Evolutionary conservation across 2,888 invertebrate species (phyloP).

Genomic region (Euplexia lucipara): DNA sequence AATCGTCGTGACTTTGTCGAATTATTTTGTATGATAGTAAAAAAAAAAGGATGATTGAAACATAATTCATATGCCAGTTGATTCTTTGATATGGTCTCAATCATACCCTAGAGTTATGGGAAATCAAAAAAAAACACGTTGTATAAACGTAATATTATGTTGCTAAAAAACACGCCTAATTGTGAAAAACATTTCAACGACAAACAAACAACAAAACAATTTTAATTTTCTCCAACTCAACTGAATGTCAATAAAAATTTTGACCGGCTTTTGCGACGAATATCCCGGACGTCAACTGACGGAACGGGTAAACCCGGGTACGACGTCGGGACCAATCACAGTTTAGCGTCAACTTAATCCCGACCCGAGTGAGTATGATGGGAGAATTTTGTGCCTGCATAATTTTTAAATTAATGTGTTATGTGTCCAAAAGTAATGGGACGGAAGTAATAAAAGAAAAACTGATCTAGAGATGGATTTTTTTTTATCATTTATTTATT

Average conservation of each 20-base stretch:
- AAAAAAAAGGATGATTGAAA: too few species aligned
- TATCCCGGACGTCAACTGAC: constrained; percentile 31
- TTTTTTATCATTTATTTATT: too few species aligned
- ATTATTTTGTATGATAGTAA: too few species aligned
- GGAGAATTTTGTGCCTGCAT: constrained; percentile 19
- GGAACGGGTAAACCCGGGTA: constrained; percentile 24
- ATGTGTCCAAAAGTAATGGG: too few species aligned
- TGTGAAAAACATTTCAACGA: neutral
- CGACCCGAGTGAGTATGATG: constrained; percentile 24
- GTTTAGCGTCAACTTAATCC: constrained; percentile 36
- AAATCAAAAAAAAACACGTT: too few species aligned
- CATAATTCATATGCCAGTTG: too few species aligned
- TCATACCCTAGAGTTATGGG: too few species aligned
- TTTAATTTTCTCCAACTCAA: constrained; percentile 13
- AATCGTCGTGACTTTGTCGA: too few species aligned
- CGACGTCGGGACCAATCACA: constrained; percentile 38
- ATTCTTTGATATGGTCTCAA: too few species aligned
- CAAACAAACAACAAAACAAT: constrained; percentile 18
- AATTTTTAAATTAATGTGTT: constrained; percentile 18
- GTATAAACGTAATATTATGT: too few species aligned
- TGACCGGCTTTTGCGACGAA: constrained; percentile 8
- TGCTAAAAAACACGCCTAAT: neutral
- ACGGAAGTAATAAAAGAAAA: too few species aligned
- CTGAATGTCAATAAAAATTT: constrained; percentile 13
- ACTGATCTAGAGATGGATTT: too few species aligned